Percentiles rank a stretch among this genome's conserved stretches.
Evolutionary conservation across 2,113 vertebrate genomes (phyloP).

Genomic region (Carettochelys insculpta): DNA sequence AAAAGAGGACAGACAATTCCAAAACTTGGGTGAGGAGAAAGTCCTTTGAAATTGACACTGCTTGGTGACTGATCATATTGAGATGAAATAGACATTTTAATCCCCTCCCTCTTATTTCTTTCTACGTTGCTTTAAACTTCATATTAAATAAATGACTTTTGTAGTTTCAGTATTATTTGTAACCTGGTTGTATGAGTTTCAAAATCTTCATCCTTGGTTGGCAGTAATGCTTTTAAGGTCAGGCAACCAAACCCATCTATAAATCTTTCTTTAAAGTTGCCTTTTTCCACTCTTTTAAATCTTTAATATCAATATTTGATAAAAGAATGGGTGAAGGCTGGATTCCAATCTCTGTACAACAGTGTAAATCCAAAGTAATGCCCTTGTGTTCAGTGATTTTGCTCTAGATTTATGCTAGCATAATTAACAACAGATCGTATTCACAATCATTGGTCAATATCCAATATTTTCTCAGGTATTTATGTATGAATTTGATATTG

Average conservation of each 20-base stretch:
- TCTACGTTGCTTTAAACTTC: not conserved
- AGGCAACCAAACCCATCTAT: not conserved
- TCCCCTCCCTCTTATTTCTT: not conserved
- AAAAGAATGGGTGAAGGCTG: too few relatives aligned
- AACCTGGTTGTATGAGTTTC: not conserved
- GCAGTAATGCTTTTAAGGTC: not conserved
- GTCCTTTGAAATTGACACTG: not conserved
- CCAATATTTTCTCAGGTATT: too few relatives aligned
- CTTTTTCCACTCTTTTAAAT: too few relatives aligned
- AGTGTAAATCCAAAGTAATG: too few relatives aligned
- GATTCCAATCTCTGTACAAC: too few relatives aligned
- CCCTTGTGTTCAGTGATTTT: too few relatives aligned
- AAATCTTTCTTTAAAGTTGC: not conserved
- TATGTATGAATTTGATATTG: too few relatives aligned
- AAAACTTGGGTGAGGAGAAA: not conserved
- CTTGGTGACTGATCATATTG: not conserved
- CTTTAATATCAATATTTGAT: too few relatives aligned
- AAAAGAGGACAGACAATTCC: not conserved
- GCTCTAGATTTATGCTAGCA: too few relatives aligned
- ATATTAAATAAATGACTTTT: not conserved
- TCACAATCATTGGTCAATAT: too few relatives aligned
- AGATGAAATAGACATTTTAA: fast-evolving
- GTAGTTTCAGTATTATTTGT: not conserved
- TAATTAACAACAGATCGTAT: too few relatives aligned
- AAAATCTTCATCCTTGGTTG: not conserved